phyloP scores from a whole-genome alignment of 2,797 vertebrate species.

The Staurois parvus region DNA sequence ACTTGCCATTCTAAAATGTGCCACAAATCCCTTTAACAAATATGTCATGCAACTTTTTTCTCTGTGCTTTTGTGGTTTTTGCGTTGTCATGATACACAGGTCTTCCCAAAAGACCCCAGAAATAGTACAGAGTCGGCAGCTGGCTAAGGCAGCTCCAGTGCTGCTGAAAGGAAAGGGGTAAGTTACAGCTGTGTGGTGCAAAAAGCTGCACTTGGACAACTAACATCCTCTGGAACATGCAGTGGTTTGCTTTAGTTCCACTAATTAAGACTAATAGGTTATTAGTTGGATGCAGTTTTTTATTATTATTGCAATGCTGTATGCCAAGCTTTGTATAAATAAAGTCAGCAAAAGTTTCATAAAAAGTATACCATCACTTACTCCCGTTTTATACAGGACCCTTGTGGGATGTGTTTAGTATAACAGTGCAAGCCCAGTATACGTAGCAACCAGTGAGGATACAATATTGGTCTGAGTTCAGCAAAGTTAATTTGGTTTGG shows the following conservation, averaged over 20 bases:
- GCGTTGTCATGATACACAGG: slow-evolving; percentile 84
- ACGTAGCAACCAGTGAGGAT: no score
- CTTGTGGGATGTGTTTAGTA: no score
- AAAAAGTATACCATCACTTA: no score
- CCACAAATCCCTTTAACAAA: not conserved
- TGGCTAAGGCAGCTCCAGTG: slow-evolving; percentile 88
- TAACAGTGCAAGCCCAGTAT: no score
- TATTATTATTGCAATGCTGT: not conserved
- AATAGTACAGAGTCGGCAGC: slow-evolving; percentile 85
- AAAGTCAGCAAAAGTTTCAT: no score
- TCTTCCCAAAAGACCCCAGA: slow-evolving; percentile 86
- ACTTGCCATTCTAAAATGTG: not conserved
- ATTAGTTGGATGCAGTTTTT: not conserved
- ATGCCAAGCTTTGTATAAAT: no score
- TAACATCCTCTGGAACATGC: slow-evolving; percentile 63
- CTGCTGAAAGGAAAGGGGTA: slow-evolving; percentile 97
- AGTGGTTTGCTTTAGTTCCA: slow-evolving; percentile 60
- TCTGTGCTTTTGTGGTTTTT: slow-evolving; percentile 49
- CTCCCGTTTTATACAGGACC: no score
- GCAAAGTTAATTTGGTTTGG: no score
- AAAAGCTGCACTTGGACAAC: slow-evolving; percentile 65
- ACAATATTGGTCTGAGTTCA: no score
- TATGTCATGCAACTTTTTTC: not conserved
- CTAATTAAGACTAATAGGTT: slow-evolving; percentile 65
- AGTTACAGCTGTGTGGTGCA: slow-evolving; percentile 78